Percentiles rank a stretch among this genome's conserved stretches.
phyloP scores from a whole-genome alignment of 2,797 vertebrate species.

The Hybognathus amarus region DNA sequence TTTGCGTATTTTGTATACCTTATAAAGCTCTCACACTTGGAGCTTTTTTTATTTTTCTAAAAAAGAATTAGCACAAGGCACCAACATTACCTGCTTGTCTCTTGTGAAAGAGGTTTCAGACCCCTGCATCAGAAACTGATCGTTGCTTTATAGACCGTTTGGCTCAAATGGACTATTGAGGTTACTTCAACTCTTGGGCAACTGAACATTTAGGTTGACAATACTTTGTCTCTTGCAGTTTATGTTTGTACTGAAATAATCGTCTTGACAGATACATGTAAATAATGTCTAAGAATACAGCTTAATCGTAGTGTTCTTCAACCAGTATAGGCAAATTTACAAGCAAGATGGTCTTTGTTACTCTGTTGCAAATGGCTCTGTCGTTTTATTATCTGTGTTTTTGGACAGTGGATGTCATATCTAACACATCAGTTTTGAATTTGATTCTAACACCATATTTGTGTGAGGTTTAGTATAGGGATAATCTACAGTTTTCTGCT shows the following conservation, averaged over 20 bases:
- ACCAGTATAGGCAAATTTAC: not conserved
- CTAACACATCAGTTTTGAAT: slow-evolving; percentile 38
- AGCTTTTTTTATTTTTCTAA: slow-evolving; percentile 59
- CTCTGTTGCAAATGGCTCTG: slow-evolving; percentile 18
- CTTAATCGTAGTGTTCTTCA: slow-evolving; percentile 25
- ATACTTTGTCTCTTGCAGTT: slow-evolving; percentile 13
- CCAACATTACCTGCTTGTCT: slow-evolving; percentile 28
- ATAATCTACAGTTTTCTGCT: not conserved
- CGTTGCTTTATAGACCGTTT: slow-evolving; percentile 46
- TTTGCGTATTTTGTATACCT: slow-evolving; percentile 93
- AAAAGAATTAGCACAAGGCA: slow-evolving; percentile 56
- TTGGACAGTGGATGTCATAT: slow-evolving; percentile 1
- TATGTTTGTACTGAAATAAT: slow-evolving; percentile 19
- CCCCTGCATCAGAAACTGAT: slow-evolving; percentile 39
- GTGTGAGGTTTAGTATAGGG: slow-evolving; percentile 47
- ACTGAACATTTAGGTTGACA: slow-evolving; percentile 45
- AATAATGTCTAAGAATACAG: slow-evolving; percentile 15
- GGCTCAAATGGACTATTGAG: slow-evolving; percentile 46
- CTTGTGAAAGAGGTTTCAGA: slow-evolving; percentile 37
- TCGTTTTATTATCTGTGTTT: slow-evolving; percentile 30
- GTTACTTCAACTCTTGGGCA: slow-evolving; percentile 37
- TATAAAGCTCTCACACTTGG: slow-evolving; percentile 78
- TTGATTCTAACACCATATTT: slow-evolving; percentile 46
- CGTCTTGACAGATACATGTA: not conserved
- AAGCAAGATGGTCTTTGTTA: slow-evolving; percentile 37